phyloP scores from a whole-genome alignment of 2,888 invertebrate species.

The Hyppa rectilinea region DNA sequence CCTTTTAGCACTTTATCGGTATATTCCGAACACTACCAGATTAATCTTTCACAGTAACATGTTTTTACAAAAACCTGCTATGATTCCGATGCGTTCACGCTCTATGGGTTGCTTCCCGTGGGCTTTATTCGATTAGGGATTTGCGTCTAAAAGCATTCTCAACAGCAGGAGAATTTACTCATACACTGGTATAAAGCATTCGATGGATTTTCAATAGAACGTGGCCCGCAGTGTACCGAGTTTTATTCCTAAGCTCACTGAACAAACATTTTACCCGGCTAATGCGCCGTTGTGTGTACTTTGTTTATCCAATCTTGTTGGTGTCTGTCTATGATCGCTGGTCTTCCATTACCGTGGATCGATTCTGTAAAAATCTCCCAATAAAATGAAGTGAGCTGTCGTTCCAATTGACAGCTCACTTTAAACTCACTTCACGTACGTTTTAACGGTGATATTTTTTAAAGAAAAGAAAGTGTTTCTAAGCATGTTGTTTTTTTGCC shows the following conservation, averaged over 20 bases:
- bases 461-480: no score
- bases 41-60: constrained; percentile 37
- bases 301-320: constrained; percentile 48
- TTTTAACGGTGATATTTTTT: no score
- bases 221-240: constrained; percentile 34
- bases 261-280: constrained; percentile 59
- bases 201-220: constrained; percentile 56
- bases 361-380: no score
- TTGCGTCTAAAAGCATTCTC: constrained; percentile 56
- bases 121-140: constrained; percentile 47
- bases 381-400: no score
- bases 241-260: constrained; percentile 54
- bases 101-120: constrained; percentile 19
- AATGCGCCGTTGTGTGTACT: constrained; percentile 55
- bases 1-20: constrained; percentile 7
- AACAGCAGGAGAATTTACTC: constrained; percentile 48
- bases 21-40: constrained; percentile 5
- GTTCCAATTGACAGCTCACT: no score
- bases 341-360: constrained; percentile 21
- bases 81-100: constrained; percentile 23
- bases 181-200: constrained; percentile 39
- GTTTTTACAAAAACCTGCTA: constrained; percentile 32
- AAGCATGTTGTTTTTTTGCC: not conserved
- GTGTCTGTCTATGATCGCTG: constrained; percentile 47
- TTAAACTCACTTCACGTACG: no score